phyloP scores from a whole-genome alignment of 2,113 vertebrate species.

The Syngnathus scovelli region DNA sequence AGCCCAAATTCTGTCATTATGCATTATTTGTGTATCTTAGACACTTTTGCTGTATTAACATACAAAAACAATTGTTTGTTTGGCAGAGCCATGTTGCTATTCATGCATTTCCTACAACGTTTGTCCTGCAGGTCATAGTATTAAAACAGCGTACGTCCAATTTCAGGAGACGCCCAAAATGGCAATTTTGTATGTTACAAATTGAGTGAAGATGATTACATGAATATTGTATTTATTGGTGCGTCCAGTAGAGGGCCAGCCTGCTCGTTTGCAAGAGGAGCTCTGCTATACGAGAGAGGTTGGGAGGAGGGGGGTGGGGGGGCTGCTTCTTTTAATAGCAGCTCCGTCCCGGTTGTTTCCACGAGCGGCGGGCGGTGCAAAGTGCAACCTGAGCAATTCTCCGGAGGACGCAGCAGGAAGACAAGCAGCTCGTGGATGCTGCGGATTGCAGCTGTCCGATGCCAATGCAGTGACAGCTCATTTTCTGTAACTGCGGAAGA shows the following conservation, averaged over 20 bases:
- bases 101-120: no score
- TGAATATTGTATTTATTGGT: background rate
- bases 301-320: background rate
- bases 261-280: background rate
- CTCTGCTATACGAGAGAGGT: background rate
- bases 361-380: slow-evolving; percentile 30
- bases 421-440: slow-evolving; percentile 19
- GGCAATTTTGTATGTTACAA: no score
- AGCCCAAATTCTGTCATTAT: background rate
- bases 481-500: background rate
- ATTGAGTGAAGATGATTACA: background rate
- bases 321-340: background rate
- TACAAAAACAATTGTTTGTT: no score
- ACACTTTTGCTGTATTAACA: no score
- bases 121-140: no score
- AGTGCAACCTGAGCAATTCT: background rate
- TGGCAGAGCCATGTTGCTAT: no score
- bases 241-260: slow-evolving; percentile 27
- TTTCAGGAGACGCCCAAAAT: no score
- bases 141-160: no score
- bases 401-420: background rate
- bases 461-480: background rate
- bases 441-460: background rate
- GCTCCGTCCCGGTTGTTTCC: background rate
- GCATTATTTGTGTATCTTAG: background rate